Evolutionary conservation across 2,888 invertebrate species (phyloP).

Genomic region (Neocrepidodera transversa): DNA sequence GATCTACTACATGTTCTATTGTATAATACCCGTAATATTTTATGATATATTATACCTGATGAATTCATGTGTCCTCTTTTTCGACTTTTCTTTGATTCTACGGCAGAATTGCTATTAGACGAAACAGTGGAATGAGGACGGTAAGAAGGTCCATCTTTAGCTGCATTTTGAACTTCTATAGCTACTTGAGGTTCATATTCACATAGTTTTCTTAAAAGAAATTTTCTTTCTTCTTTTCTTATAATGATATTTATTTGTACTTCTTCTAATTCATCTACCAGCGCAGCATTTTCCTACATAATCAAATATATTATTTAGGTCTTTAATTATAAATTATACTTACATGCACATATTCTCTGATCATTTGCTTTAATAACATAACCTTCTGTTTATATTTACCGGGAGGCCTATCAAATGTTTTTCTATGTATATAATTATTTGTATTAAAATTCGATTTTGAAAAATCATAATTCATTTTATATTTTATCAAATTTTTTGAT

Average conservation of each 20-base stretch:
- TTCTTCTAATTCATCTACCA: conserved; percentile 88
- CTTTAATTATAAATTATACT: conserved; percentile 54
- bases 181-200: conserved; percentile 67
- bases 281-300: conserved; percentile 78
- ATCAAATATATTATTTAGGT: conserved; percentile 1
- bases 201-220: conserved; percentile 77
- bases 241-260: conserved; percentile 82
- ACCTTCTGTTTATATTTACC: conserved; percentile 70
- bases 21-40: too few species aligned
- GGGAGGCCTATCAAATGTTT: conserved; percentile 38
- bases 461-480: conserved; percentile 19
- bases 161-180: conserved; percentile 56
- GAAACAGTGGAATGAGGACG: conserved; percentile 26
- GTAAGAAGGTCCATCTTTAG: conserved; percentile 48
- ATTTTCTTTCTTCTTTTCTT: conserved; percentile 84
- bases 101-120: conserved; percentile 11
- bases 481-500: neutral
- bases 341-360: conserved; percentile 73
- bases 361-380: conserved; percentile 67
- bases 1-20: too few species aligned
- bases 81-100: conserved; percentile 49
- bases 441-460: conserved; percentile 13
- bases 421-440: conserved; percentile 19
- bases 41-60: conserved; percentile 15
- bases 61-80: conserved; percentile 37